Conservation (phyloP, 2,113 vertebrate genomes). For the Melanocharis versteri region DNA sequence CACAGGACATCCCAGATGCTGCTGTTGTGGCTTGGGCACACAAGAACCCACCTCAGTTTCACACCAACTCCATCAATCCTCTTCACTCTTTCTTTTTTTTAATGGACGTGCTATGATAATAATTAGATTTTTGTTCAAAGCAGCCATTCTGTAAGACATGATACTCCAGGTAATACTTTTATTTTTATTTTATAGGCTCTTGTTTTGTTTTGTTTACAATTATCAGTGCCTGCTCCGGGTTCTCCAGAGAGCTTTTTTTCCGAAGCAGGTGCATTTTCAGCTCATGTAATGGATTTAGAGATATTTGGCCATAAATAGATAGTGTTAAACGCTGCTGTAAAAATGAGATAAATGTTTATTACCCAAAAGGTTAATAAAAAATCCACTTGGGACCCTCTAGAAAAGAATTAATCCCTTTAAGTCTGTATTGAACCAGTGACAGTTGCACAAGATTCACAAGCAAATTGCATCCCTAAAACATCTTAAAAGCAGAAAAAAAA, state of each 20-base stretch:
- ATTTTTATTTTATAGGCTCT: conserved; percentile 45
- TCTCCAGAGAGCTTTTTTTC: conserved; percentile 43
- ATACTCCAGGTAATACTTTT: conserved; percentile 47
- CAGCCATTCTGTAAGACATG: conserved; percentile 23
- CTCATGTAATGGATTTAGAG: conserved; percentile 59
- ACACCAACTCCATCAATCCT: background rate
- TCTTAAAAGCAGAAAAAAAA: conserved; percentile 34
- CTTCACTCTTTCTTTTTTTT: background rate
- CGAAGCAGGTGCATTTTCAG: conserved; percentile 47
- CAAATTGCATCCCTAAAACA: conserved; percentile 50
- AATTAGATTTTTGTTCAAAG: conserved; percentile 14
- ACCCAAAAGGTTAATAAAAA: conserved; percentile 63
- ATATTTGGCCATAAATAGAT: conserved; percentile 62
- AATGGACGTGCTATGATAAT: background rate
- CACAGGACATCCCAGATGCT: background rate
- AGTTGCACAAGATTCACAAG: conserved; percentile 45
- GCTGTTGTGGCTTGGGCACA: background rate
- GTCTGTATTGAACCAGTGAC: conserved; percentile 35
- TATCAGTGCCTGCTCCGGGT: background rate
- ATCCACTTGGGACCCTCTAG: conserved; percentile 20
- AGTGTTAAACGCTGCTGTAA: conserved; percentile 58
- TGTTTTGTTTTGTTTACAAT: conserved; percentile 61
- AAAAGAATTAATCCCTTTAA: conserved; percentile 54
- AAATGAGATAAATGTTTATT: conserved; percentile 67
- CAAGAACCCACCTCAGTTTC: background rate